Conservation (phyloP, 2,797 vertebrate species). For the Rousettus madagascariensis region DNA sequence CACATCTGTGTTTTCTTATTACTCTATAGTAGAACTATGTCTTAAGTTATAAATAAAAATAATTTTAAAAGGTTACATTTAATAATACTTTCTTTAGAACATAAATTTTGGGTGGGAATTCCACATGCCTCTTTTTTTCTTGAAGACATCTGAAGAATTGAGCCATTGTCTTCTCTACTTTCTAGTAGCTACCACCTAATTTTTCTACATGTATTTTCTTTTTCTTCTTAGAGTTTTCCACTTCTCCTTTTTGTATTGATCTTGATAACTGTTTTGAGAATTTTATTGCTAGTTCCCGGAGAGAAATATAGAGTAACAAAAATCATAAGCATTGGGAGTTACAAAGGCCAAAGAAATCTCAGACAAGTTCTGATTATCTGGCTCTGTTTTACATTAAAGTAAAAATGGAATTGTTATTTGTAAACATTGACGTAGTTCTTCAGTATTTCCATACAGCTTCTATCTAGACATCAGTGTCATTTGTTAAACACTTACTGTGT, state of each 20-base stretch:
- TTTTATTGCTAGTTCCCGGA: not conserved
- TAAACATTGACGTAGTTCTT: not conserved
- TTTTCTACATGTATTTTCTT: not conserved
- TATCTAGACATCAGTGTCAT: not conserved
- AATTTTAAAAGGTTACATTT: not conserved
- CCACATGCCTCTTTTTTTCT: not conserved
- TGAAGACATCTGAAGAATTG: not conserved
- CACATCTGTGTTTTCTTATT: not conserved
- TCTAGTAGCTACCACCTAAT: not conserved
- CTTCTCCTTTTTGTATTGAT: not conserved
- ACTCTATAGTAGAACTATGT: not conserved
- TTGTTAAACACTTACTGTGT: not conserved
- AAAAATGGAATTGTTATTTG: not conserved
- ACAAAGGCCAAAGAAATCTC: slow-evolving; percentile 22
- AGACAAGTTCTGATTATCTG: not conserved
- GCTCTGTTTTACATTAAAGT: not conserved
- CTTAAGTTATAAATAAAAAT: slow-evolving; percentile 18
- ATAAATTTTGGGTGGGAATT: not conserved
- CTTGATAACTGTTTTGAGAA: not conserved
- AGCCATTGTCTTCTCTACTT: not conserved
- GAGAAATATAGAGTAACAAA: not conserved
- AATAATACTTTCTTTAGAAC: not conserved
- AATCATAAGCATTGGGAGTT: not conserved
- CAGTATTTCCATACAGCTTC: not conserved
- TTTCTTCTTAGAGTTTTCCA: not conserved